Evolutionary conservation across 2,888 invertebrate genomes (phyloP), one percentile per base, ranked within the genome.

Genomic region (Therioaphis trifolii): DNA sequence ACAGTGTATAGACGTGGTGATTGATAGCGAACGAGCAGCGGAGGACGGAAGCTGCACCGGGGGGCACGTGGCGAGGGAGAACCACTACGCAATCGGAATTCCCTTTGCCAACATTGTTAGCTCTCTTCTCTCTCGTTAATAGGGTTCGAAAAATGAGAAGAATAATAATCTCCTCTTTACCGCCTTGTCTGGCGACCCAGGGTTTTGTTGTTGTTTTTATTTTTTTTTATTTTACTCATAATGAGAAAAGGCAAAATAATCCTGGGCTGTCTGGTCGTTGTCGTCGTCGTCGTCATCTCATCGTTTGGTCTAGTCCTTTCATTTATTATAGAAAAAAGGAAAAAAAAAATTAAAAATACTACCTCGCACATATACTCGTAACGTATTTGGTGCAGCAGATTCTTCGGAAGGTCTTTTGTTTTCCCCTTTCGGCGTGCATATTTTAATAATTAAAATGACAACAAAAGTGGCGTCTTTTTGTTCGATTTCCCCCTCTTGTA

Each of bases 391-490:
- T 21, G 24, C 7, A n/a, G n/a, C 5, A 24, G 29, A 27, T 66
- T 68, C 52, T 49, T 55, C 40, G 52, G 49, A 18, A 55, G 40
- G 68, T 68, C 68, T 68, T 68, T 78, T 78, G 78, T 68, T 68
- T 52, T 18, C 35, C 35, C 35, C 52, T 15, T 49, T 49, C 35
- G 35, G 58, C 24, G 29, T 15, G 40, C 7, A 27, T 58, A 71
- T 80, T 80, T 80, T 58, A 80, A 69, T 80, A 71, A 80, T 80
- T 80, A 80, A 80, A 80, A 80, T 9, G 43, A 69, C 43, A 71
- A 80, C 71, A 61, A 71, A 80, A 71, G 71, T 80, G 43, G 43
- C 52, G 46, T 55, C 14, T 68, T 68, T 68, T 78, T 78, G 76
- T 77, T 77, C 29, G 35, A 49, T 49, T 11, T 21, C 12, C 21